These are phyloP conservation scores for Parazoanthus darwini DNA, from an alignment of 92 coral and sea anemone genomes.

Conservation along the genomic window DNA sequence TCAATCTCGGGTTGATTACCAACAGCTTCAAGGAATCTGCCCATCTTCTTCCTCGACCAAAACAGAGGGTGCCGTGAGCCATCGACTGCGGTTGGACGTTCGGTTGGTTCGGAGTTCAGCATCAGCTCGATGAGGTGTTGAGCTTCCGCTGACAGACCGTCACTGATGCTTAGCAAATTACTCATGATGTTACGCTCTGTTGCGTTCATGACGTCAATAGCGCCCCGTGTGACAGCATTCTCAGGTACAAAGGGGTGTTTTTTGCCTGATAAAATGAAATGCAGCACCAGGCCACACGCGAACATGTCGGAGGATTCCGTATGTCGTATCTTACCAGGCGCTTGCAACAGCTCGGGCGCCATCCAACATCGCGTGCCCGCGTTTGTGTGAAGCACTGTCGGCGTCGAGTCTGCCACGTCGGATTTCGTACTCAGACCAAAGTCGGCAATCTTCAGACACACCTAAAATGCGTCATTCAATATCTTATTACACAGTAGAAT, in stretches of 20 bases:
- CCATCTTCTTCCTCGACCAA: constrained; percentile 62
- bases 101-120: background rate
- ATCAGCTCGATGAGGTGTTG: constrained; percentile 26
- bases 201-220: constrained; percentile 38
- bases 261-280: constrained; percentile 29
- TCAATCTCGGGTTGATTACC: constrained; percentile 66
- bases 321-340: constrained; percentile 15
- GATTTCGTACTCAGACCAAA: constrained; percentile 56
- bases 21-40: constrained; percentile 52
- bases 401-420: background rate
- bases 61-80: constrained; percentile 55
- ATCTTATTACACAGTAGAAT: too few species aligned
- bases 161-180: background rate
- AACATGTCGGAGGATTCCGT: constrained; percentile 39
- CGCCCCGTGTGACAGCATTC: constrained; percentile 26
- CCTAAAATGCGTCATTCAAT: background rate
- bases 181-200: constrained; percentile 42
- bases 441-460: constrained; percentile 53
- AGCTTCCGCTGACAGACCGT: constrained; percentile 23
- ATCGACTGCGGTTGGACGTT: constrained; percentile 53
- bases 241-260: constrained; percentile 43
- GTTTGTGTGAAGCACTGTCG: constrained; percentile 31
- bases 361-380: constrained; percentile 60
- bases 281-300: constrained; percentile 39
- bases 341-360: constrained; percentile 56